Percentiles rank a stretch among this genome's conserved stretches.
Conservation (phyloP, 1,140 invertebrate genomes). For the Drosophila triauraria region DNA sequence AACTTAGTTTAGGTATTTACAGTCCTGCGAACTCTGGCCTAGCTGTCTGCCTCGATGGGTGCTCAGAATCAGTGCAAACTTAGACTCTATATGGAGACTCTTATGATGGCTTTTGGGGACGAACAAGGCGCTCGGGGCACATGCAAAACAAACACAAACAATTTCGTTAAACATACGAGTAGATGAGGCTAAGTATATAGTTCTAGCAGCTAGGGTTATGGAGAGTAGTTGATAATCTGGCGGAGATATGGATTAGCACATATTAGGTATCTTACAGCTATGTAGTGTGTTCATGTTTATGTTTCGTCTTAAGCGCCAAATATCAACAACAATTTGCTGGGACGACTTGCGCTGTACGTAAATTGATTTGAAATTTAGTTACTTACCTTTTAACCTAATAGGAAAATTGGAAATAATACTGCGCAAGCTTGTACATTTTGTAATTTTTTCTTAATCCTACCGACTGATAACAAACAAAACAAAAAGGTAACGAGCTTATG, state of each 20-base stretch:
- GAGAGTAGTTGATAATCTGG: slow-evolving; percentile 62
- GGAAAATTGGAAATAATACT: slow-evolving; percentile 1
- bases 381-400: slow-evolving; percentile 41
- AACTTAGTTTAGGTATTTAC: slow-evolving; percentile 29
- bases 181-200: slow-evolving; percentile 51
- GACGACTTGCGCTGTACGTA: slow-evolving; percentile 32
- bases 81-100: slow-evolving; percentile 14
- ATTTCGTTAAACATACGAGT: slow-evolving; percentile 67
- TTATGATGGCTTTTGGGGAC: slow-evolving; percentile 20
- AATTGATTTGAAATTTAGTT: neutral
- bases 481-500: slow-evolving; percentile 62
- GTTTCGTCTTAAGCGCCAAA: slow-evolving; percentile 33
- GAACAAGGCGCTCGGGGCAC: slow-evolving; percentile 67
- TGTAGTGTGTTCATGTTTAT: slow-evolving; percentile 51
- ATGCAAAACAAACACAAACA: slow-evolving; percentile 84
- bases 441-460: slow-evolving; percentile 41
- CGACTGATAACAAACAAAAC: slow-evolving; percentile 43
- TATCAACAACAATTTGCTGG: slow-evolving; percentile 80
- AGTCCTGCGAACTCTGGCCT: slow-evolving; percentile 28
- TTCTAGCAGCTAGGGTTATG: slow-evolving; percentile 74
- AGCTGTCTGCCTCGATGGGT: slow-evolving; percentile 16
- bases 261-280: slow-evolving; percentile 61
- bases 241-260: slow-evolving; percentile 76
- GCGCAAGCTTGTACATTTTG: slow-evolving; percentile 39
- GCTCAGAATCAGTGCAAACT: slow-evolving; percentile 36